Percentiles rank a stretch among this genome's conserved stretches.
Conservation (phyloP, 2,797 vertebrate genomes). For the Cyclopterus lumpus region DNA sequence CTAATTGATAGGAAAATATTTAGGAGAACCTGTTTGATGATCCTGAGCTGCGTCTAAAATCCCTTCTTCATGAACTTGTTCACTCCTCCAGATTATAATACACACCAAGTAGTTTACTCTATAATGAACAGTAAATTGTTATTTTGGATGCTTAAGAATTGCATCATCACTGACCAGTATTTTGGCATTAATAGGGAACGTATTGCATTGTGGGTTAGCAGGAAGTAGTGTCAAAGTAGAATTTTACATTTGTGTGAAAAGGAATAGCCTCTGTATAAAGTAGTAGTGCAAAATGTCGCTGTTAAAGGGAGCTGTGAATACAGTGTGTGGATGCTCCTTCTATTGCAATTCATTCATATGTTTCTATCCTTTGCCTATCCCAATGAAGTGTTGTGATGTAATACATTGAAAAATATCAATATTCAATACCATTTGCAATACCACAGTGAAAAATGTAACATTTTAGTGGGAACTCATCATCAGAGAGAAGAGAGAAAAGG, state of each 20-base stretch:
- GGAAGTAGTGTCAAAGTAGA: no score
- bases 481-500: neutral
- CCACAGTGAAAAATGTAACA: neutral
- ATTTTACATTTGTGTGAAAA: neutral
- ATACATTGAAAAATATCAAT: neutral
- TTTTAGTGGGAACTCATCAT: neutral
- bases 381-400: neutral
- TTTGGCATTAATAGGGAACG: no score
- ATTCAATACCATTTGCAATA: neutral
- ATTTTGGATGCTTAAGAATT: no score
- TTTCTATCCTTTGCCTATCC: neutral
- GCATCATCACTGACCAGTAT: no score
- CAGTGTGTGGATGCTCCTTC: neutral
- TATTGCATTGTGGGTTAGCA: no score
- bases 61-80: no score
- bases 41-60: neutral
- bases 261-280: neutral
- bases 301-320: neutral
- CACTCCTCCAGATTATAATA: no score
- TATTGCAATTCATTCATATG: neutral
- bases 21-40: neutral
- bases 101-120: no score
- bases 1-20: no score
- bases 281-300: neutral
- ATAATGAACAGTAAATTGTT: no score